Conservation (phyloP, 2,113 vertebrate species). For the Bufo gargarizans region DNA sequence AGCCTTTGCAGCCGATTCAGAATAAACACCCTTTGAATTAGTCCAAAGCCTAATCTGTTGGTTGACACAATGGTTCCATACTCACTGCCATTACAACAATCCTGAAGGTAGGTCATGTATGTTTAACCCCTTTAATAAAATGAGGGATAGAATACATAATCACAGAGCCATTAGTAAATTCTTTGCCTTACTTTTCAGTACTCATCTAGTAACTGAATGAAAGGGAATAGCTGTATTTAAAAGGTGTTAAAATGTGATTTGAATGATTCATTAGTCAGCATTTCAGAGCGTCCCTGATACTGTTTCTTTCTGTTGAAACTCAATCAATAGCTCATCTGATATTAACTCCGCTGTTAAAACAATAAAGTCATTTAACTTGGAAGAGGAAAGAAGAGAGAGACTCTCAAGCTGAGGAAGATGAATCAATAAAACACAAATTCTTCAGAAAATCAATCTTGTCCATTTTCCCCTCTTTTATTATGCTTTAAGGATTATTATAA, state of each 20-base stretch:
- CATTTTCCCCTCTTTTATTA: slow-evolving; percentile 51
- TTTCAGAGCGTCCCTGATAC: slow-evolving; percentile 9
- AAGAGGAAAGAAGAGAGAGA: slow-evolving; percentile 34
- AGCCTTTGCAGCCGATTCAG: no score
- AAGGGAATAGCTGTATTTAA: slow-evolving; percentile 29
- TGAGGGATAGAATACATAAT: background rate
- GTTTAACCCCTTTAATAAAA: no score
- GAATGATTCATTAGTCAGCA: slow-evolving; percentile 49
- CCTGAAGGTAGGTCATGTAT: no score
- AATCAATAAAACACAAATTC: slow-evolving; percentile 56
- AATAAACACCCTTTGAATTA: no score
- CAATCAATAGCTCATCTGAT: slow-evolving; percentile 56
- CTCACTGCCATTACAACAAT: no score
- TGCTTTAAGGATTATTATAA: slow-evolving; percentile 54
- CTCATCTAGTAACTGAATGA: slow-evolving; percentile 17
- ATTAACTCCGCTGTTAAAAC: slow-evolving; percentile 56
- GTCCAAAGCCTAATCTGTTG: no score
- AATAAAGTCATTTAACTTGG: slow-evolving; percentile 55
- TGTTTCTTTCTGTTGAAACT: slow-evolving; percentile 38
- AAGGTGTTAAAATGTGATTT: slow-evolving; percentile 51
- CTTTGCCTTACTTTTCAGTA: background rate
- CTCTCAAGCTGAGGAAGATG: slow-evolving; percentile 28
- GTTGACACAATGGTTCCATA: no score
- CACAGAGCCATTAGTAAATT: background rate
- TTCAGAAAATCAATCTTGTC: slow-evolving; percentile 54